Conservation (phyloP, 2,888 invertebrate genomes). For the Eupithecia pulchellata region DNA sequence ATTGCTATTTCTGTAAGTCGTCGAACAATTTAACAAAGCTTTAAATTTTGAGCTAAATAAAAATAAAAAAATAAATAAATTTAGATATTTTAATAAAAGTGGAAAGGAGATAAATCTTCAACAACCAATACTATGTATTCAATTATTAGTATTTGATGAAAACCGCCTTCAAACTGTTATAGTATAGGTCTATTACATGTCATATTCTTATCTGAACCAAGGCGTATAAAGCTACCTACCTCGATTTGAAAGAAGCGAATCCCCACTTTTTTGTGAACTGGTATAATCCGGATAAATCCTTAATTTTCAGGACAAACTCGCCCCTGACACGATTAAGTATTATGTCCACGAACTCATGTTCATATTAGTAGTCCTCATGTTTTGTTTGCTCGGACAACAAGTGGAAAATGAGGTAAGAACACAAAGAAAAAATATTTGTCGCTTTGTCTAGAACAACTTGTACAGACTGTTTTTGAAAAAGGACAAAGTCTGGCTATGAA, state of each 20-base stretch:
- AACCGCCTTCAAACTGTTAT: too few relatives aligned
- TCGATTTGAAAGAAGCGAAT: background rate
- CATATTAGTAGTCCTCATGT: constrained; percentile 70
- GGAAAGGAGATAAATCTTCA: too few relatives aligned
- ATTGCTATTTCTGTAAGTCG: constrained; percentile 76
- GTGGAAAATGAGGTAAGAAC: constrained; percentile 68
- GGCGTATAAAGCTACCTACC: background rate
- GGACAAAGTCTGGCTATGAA: too few relatives aligned
- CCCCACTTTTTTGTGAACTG: background rate
- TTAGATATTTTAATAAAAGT: too few relatives aligned
- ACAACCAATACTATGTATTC: too few relatives aligned
- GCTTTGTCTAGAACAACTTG: background rate
- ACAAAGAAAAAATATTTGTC: background rate
- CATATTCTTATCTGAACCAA: too few relatives aligned
- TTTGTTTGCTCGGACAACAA: constrained; percentile 73
- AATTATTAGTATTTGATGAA: too few relatives aligned
- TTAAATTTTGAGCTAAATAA: too few relatives aligned
- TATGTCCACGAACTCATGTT: constrained; percentile 71
- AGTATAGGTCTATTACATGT: too few relatives aligned
- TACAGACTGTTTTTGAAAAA: too few relatives aligned
- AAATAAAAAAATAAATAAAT: too few relatives aligned
- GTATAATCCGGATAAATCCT: background rate
- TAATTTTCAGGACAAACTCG: constrained; percentile 65
- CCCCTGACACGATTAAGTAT: constrained; percentile 71
- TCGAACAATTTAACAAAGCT: background rate